Evolutionary conservation across 2,888 invertebrate species (phyloP).

Genomic region (Cerastis rubricosa): DNA sequence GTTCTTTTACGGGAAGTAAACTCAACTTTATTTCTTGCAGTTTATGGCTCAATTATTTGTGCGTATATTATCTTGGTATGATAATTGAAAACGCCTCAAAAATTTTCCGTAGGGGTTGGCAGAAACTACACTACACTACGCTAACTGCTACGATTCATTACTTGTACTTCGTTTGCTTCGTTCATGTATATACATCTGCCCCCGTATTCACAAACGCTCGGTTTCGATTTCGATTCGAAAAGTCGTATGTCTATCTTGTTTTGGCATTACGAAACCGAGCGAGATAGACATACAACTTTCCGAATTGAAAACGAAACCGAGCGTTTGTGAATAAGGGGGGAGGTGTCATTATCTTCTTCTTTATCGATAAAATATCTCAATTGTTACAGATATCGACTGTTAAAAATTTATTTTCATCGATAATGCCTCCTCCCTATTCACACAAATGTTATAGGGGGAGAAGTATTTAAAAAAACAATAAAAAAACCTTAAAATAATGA

Average conservation of each 20-base stretch:
- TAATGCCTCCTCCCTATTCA: slow-evolving; percentile 22
- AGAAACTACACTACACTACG: background rate
- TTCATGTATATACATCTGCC: background rate
- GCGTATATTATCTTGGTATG: background rate
- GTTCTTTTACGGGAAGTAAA: background rate
- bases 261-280: too few relatives aligned
- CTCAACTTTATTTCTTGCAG: background rate
- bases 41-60: background rate
- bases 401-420: slow-evolving; percentile 39
- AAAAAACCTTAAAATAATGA: slow-evolving; percentile 32
- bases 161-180: background rate
- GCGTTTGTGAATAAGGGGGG: too few relatives aligned
- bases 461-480: slow-evolving; percentile 33
- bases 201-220: too few relatives aligned
- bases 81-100: background rate
- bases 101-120: background rate
- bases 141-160: background rate
- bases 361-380: background rate
- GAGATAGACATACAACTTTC: too few relatives aligned
- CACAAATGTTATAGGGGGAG: slow-evolving; percentile 42
- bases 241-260: too few relatives aligned
- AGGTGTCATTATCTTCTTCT: background rate
- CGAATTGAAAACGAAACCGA: too few relatives aligned
- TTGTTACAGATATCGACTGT: slow-evolving; percentile 15
- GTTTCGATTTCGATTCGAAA: too few relatives aligned